These are phyloP conservation scores for Diceros bicornis DNA, from an alignment of 2,797 vertebrate species.

Conservation along the genomic window DNA sequence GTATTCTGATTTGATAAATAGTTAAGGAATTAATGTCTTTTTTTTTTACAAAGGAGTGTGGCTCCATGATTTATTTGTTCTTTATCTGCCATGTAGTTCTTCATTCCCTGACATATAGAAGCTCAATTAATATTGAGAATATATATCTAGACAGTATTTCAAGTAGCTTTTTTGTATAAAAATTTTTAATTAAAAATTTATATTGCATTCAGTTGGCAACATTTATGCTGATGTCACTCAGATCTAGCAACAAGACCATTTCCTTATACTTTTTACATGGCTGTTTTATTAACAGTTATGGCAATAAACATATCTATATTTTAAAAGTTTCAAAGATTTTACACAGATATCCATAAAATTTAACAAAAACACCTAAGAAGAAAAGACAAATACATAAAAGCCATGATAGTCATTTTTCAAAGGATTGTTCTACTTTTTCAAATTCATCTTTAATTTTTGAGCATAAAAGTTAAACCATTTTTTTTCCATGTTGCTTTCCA, in stretches of 20 bases:
- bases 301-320: background rate
- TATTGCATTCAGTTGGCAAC: background rate
- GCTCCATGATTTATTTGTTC: background rate
- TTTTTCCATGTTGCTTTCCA: background rate
- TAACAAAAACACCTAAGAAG: background rate
- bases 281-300: background rate
- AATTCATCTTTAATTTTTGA: constrained; percentile 18
- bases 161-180: background rate
- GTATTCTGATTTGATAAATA: background rate
- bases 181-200: background rate
- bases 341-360: background rate
- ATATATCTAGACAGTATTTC: background rate
- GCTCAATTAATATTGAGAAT: background rate
- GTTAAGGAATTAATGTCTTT: background rate
- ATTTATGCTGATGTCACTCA: background rate
- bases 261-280: background rate
- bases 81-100: background rate
- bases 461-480: background rate
- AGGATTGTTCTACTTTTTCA: background rate
- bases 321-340: background rate
- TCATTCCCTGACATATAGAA: background rate
- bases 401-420: background rate
- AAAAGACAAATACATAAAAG: background rate
- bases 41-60: background rate
- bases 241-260: background rate